A percentile compares a stretch with the other conserved stretches of the same genome.
phyloP scores from a whole-genome alignment of 2,888 invertebrate genomes.

The Drosophila cyrtoloma region DNA sequence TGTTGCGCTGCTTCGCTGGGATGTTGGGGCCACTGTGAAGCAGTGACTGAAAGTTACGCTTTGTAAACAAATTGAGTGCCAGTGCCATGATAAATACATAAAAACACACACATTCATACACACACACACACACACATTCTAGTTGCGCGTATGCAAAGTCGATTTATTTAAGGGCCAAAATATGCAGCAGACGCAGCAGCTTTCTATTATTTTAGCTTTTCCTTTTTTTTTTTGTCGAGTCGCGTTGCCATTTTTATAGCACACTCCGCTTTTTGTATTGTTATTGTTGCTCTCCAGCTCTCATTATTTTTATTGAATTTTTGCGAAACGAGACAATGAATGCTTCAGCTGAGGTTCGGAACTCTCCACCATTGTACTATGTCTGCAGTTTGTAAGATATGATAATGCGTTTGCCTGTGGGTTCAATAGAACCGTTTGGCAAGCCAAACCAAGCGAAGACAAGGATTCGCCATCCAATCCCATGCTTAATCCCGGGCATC shows the following conservation, averaged over 20 bases:
- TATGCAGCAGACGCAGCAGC: constrained; percentile 69
- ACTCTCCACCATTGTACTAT: constrained; percentile 6
- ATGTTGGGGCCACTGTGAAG: constrained; percentile 33
- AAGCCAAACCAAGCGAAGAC: constrained; percentile 6
- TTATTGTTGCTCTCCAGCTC: constrained; percentile 60
- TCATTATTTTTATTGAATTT: constrained; percentile 78
- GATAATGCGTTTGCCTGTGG: constrained; percentile 65
- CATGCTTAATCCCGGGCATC: constrained; percentile 39
- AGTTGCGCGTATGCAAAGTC: constrained; percentile 68
- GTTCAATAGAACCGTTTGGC: constrained; percentile 73
- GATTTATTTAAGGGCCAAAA: constrained; percentile 75
- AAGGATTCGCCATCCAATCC: constrained; percentile 40
- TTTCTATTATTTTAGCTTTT: constrained; percentile 74
- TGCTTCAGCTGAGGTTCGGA: constrained; percentile 33
- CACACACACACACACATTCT: constrained; percentile 7
- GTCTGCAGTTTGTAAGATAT: constrained; percentile 52
- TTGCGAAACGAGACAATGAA: constrained; percentile 41
- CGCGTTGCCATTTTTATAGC: constrained; percentile 64
- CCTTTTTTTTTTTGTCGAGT: constrained; percentile 12
- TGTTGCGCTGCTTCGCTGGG: constrained; percentile 29
- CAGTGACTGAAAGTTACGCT: constrained; percentile 59
- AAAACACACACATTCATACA: constrained; percentile 10
- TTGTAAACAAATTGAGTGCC: constrained; percentile 81
- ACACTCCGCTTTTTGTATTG: constrained; percentile 38
- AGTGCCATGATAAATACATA: constrained; percentile 63